A percentile compares a stretch with the other conserved stretches of the same genome.
Evolutionary conservation across 2,888 invertebrate genomes (phyloP).

Genomic region (Fragum whitleyi): DNA sequence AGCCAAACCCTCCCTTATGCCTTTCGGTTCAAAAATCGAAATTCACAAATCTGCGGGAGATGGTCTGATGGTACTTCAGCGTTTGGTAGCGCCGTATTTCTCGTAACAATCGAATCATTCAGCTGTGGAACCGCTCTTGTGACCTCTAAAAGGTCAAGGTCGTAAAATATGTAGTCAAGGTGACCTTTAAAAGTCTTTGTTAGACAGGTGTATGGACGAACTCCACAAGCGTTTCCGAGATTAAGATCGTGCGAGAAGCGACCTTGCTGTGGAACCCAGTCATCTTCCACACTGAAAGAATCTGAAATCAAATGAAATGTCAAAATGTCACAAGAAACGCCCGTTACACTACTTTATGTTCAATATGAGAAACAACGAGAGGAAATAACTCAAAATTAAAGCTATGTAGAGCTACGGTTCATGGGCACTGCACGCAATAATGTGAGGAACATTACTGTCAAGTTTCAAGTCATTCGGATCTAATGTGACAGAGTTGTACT

Average conservation of each 20-base stretch:
- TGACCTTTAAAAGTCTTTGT: neutral
- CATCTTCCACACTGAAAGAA: neutral
- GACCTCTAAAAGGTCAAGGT: constrained; percentile 10
- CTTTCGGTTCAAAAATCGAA: neutral
- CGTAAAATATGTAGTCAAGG: constrained; percentile 12
- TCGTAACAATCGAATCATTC: neutral
- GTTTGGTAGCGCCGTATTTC: constrained; percentile 1
- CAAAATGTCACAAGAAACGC: too few relatives aligned
- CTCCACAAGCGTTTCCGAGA: neutral
- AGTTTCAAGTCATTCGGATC: too few relatives aligned
- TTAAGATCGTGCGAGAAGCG: neutral
- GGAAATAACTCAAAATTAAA: too few relatives aligned
- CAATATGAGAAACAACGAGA: too few relatives aligned
- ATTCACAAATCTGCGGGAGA: constrained; percentile 13
- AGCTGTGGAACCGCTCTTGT: constrained; percentile 8
- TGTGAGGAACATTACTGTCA: too few relatives aligned
- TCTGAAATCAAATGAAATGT: too few relatives aligned
- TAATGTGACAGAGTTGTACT: too few relatives aligned
- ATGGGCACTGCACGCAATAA: too few relatives aligned
- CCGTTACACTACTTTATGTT: too few relatives aligned
- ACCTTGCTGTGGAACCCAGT: neutral
- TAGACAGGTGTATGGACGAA: constrained; percentile 2
- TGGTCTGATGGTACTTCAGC: constrained; percentile 1
- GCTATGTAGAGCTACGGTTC: too few relatives aligned
- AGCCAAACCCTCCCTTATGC: too few relatives aligned